Conservation (phyloP, 2,888 invertebrate genomes). For the Odontomyia ornata region DNA sequence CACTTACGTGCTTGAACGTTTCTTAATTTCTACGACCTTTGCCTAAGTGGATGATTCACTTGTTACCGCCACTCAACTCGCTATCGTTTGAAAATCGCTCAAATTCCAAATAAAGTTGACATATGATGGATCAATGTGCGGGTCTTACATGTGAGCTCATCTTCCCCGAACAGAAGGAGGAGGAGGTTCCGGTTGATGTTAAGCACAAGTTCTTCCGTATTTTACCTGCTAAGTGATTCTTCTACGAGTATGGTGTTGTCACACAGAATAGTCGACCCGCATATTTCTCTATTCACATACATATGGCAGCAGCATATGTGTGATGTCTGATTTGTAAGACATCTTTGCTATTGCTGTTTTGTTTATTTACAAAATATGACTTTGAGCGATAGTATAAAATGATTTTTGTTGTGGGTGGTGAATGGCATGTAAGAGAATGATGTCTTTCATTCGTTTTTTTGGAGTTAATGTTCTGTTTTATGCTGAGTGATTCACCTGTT, state of each 20-base stretch:
- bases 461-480: neutral
- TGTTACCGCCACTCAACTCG: no score
- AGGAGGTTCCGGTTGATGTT: neutral
- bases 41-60: neutral
- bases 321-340: no score
- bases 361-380: neutral
- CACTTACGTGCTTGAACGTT: neutral
- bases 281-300: no score
- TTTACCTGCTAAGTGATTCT: neutral
- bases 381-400: neutral
- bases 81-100: neutral
- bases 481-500: neutral
- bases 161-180: no score
- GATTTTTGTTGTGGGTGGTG: neutral
- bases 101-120: neutral
- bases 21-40: constrained; percentile 1
- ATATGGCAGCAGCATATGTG: no score
- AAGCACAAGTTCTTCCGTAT: neutral
- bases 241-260: neutral
- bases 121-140: neutral
- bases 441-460: neutral
- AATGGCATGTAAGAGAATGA: no score
- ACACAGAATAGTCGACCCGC: no score
- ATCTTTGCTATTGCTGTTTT: neutral
- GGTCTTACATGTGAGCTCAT: neutral